Base-by-base conservation (phyloP, 2,113 vertebrate genomes). In the Tragelaphus buxtoni region DNA sequence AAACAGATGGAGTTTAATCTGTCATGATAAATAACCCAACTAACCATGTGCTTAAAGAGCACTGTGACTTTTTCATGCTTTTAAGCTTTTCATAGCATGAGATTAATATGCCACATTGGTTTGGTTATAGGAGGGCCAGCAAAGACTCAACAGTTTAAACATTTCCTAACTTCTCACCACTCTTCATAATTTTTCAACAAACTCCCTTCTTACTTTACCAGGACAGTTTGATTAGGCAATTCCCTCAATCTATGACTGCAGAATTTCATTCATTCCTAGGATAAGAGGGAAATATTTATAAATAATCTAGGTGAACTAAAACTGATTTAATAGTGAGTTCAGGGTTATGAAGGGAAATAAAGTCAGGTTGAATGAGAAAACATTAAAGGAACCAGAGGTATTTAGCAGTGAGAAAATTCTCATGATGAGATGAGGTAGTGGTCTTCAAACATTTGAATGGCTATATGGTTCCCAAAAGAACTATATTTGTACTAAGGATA, bases 151-250 rank as follows among this genome's bases (percentile, higher is more conserved):
- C n/a, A 42, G 80, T 77, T 65, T 90, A 39, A 76, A 81, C 1
- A 76, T 30, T 93, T 96, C 42, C 56, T 91, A 74, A 93, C 13
- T 9, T 89, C 56, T 92, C 56, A 91, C 4, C 24, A 45, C 9
- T 87, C 24, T 93, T 39, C 28, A 93, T 47, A 72, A 79, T 60
- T 88, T 94, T 97, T 95, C 18, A 91, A 96, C 53, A 26, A 90
- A 69, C 13, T 61, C 12, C 20, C 24, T 93, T 42, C 56, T 96
- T 88, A 61, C 32, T 93, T 88, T 87, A 28, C 8, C 18, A 77
- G 42, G 28, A 72, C 2, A 90, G 28, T 69, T 22, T 76, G 26
- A 32, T 30, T 49, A 45, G 26, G 30, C 6, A 74, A 93, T 80
- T 91, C 17, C 32, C n/a, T 42, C 79, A 47, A 24, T 76, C 30